Percentiles rank a stretch among this genome's conserved stretches.
Evolutionary conservation across 2,113 vertebrate species (phyloP).

Genomic region (Heterocephalus glaber): DNA sequence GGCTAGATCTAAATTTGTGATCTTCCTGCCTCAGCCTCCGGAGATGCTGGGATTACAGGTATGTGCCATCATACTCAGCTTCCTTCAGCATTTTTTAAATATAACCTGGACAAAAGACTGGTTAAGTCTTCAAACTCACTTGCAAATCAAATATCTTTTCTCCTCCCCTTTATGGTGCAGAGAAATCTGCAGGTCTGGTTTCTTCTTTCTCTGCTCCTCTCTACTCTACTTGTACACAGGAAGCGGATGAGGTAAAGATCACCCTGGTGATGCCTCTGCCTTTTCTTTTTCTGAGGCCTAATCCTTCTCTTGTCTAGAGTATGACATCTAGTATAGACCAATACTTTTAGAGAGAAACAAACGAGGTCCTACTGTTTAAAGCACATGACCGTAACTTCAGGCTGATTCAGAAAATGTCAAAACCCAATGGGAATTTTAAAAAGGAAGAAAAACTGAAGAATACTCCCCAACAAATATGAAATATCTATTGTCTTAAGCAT

Average conservation of each 20-base stretch:
- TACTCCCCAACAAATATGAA: background rate
- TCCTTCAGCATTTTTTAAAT: background rate
- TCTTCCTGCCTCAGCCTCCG: background rate
- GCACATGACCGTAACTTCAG: background rate
- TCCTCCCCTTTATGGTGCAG: background rate
- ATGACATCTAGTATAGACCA: background rate
- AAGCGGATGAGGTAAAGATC: background rate
- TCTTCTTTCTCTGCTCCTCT: background rate
- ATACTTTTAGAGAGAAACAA: background rate
- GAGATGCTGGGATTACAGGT: background rate
- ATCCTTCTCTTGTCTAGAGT: background rate
- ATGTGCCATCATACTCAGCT: background rate
- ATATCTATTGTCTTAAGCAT: background rate
- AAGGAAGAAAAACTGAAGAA: slow-evolving; percentile 17
- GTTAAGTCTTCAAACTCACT: background rate
- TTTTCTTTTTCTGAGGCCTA: background rate
- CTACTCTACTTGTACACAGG: accelerated
- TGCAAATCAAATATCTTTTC: background rate
- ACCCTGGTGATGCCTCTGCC: background rate
- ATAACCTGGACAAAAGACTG: background rate
- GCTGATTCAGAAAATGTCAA: background rate
- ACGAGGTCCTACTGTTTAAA: background rate
- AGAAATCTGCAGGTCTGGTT: accelerated
- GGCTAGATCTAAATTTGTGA: background rate
- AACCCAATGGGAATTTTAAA: background rate